These are phyloP conservation scores for Arnoldichthys spilopterus DNA, from an alignment of 2,797 vertebrate genomes.

Conservation along the genomic window DNA sequence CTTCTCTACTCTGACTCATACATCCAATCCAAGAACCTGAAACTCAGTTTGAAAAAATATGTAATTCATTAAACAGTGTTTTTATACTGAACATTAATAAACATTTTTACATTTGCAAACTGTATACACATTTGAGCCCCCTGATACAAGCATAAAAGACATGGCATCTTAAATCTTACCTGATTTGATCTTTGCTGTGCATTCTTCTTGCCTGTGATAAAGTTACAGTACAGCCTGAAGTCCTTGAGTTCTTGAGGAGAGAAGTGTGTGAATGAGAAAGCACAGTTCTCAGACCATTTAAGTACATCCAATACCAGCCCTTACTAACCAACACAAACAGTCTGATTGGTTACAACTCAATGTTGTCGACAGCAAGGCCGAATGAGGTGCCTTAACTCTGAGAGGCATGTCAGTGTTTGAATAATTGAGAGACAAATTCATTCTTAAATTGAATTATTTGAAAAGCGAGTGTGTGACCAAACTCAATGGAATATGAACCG, in stretches of 20 bases:
- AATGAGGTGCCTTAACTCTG: slow-evolving; percentile 38
- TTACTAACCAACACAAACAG: slow-evolving; percentile 41
- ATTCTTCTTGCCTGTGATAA: slow-evolving; percentile 43
- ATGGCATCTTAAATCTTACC: slow-evolving; percentile 51
- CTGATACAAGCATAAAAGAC: not conserved
- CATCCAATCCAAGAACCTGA: too few relatives aligned
- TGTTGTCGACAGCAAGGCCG: slow-evolving; percentile 32
- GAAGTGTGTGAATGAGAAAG: slow-evolving; percentile 44
- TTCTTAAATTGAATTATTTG: slow-evolving; percentile 20
- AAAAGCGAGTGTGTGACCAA: not conserved
- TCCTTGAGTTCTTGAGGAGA: slow-evolving; percentile 23
- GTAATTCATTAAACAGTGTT: too few relatives aligned
- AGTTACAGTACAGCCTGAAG: not conserved
- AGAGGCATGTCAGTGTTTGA: slow-evolving; percentile 30
- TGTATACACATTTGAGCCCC: too few relatives aligned
- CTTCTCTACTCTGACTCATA: too few relatives aligned
- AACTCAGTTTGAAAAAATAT: too few relatives aligned
- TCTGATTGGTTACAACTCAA: slow-evolving; percentile 60
- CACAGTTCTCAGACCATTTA: slow-evolving; percentile 44
- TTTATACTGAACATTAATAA: too few relatives aligned
- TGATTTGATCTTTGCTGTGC: slow-evolving; percentile 65
- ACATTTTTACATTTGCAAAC: too few relatives aligned
- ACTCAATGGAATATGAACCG: not conserved
- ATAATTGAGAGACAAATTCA: slow-evolving; percentile 17
- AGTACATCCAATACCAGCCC: slow-evolving; percentile 43